Conservation (phyloP, 2,113 vertebrate species). For the Mola mola region DNA sequence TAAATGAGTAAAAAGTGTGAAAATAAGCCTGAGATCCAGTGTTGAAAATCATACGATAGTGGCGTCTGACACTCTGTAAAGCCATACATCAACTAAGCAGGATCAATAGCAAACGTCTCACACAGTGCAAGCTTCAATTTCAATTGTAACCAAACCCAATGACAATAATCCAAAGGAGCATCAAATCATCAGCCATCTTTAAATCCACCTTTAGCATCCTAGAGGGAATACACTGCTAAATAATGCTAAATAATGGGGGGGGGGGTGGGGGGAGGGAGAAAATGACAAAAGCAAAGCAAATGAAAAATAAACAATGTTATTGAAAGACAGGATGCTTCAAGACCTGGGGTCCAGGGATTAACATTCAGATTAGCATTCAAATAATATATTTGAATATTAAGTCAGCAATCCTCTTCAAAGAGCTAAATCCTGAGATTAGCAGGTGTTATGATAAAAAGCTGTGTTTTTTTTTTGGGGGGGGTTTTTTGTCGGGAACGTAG, state of each 20-base stretch:
- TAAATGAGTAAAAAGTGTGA: too few species aligned
- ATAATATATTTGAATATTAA: conserved; percentile 93
- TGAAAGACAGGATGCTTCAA: conserved; percentile 84
- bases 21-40: too few species aligned
- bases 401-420: conserved; percentile 85
- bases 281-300: conserved; percentile 75
- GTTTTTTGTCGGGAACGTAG: conserved; percentile 86
- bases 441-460: conserved; percentile 90
- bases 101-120: too few species aligned
- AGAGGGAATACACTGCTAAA: conserved; percentile 25
- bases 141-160: neutral
- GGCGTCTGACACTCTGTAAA: too few species aligned
- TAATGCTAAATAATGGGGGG: conserved; percentile 21
- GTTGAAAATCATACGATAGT: too few species aligned
- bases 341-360: conserved; percentile 86
- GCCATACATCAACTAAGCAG: too few species aligned
- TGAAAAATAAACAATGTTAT: conserved; percentile 85
- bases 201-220: conserved; percentile 33
- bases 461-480: conserved; percentile 84
- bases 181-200: conserved; percentile 25
- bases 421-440: conserved; percentile 86
- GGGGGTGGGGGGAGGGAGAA: conserved; percentile 43
- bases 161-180: conserved; percentile 18
- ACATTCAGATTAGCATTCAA: conserved; percentile 89
- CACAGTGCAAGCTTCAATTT: neutral